Percentiles rank a stretch among this genome's conserved stretches.
Evolutionary conservation across 1,140 invertebrate species (phyloP).

Genomic region (Zaprionus camerounensis): DNA sequence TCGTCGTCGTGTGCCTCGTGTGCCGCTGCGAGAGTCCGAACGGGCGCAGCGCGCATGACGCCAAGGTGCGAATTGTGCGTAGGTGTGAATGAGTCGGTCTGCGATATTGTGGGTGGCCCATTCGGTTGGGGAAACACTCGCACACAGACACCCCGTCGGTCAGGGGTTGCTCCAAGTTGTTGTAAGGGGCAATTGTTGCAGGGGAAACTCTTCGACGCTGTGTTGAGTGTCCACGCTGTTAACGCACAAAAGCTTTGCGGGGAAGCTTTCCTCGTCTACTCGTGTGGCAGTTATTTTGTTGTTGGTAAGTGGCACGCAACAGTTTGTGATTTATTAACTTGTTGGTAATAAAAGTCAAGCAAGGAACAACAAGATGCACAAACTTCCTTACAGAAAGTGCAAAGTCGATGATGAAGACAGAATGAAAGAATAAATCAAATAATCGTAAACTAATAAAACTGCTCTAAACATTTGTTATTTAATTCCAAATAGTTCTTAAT

Average conservation of each 20-base stretch:
- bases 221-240: constrained; percentile 24
- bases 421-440: neutral
- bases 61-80: constrained; percentile 70
- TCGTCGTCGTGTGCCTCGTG: constrained; percentile 11
- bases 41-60: constrained; percentile 69
- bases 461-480: no score
- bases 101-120: constrained; percentile 22
- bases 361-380: neutral
- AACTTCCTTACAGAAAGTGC: neutral
- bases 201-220: constrained; percentile 7
- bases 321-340: constrained; percentile 35
- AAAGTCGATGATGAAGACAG: neutral
- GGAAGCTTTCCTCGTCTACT: constrained; percentile 18
- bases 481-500: no score
- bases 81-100: constrained; percentile 56
- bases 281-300: neutral
- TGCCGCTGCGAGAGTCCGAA: constrained; percentile 61
- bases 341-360: constrained; percentile 16
- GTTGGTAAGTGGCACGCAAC: constrained; percentile 32
- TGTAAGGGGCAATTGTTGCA: constrained; percentile 57
- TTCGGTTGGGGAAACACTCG: constrained; percentile 11
- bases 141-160: neutral
- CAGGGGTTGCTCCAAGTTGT: constrained; percentile 39
- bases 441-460: neutral
- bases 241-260: constrained; percentile 20